These are phyloP conservation scores for Folsomia manolachei DNA, from an alignment of 2,888 invertebrate species.

Conservation along the genomic window DNA sequence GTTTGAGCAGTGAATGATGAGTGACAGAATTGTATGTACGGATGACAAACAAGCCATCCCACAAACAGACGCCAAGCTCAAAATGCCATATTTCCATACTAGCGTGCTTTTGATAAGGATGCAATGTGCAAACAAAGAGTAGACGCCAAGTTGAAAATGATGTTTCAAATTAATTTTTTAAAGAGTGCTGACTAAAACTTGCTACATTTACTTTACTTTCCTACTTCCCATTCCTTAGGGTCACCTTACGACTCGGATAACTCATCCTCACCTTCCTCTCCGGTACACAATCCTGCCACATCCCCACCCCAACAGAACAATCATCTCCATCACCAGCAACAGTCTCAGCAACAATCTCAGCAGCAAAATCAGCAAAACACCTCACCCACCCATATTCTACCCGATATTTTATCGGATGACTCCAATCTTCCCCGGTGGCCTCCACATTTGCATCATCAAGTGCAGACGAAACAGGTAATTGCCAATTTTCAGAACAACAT, in stretches of 20 bases:
- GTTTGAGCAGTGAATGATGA: no score
- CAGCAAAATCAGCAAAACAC: slow-evolving; percentile 45
- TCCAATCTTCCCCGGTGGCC: background rate
- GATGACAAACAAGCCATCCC: no score
- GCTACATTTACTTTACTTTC: no score
- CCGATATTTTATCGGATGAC: background rate
- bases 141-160: no score
- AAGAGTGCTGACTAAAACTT: no score
- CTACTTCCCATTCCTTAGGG: no score
- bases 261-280: slow-evolving; percentile 49
- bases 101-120: no score
- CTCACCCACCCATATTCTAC: background rate
- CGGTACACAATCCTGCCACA: slow-evolving; percentile 49
- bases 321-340: slow-evolving; percentile 41
- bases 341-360: slow-evolving; percentile 45
- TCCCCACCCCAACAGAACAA: slow-evolving; percentile 46
- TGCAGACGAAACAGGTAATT: slow-evolving; percentile 32
- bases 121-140: no score
- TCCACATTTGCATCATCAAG: slow-evolving; percentile 30
- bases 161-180: no score
- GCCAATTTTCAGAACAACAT: background rate
- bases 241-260: slow-evolving; percentile 73
- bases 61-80: no score
- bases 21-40: no score
- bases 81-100: no score